Conservation (phyloP, 2,113 vertebrate genomes). For the Scolopax mira region DNA sequence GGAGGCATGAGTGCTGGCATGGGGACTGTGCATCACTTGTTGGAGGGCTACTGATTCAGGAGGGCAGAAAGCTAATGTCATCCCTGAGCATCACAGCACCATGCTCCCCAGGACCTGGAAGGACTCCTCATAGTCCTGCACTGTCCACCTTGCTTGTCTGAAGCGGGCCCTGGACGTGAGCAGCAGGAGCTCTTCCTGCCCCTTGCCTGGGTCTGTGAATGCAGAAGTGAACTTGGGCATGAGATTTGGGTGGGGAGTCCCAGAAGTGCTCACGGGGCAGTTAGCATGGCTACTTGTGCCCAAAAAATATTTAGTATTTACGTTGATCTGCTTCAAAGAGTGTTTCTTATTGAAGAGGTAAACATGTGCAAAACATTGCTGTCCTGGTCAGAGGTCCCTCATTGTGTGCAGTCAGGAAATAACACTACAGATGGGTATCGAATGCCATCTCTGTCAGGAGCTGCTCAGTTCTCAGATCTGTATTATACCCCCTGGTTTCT, state of each 20-base stretch:
- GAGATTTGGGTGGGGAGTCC: background rate
- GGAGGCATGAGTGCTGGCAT: background rate
- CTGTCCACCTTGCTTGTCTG: background rate
- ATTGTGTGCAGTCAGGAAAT: background rate
- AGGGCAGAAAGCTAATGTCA: background rate
- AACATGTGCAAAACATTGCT: background rate
- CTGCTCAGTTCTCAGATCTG: background rate
- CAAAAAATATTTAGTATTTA: accelerated
- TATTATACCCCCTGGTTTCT: background rate
- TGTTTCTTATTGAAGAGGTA: background rate
- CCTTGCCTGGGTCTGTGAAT: background rate
- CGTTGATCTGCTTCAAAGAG: background rate
- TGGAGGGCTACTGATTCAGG: background rate
- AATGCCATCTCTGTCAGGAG: background rate
- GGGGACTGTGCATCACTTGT: background rate
- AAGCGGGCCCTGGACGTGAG: background rate
- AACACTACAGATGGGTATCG: accelerated
- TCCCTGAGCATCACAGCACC: background rate
- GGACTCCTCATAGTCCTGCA: background rate
- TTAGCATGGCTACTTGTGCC: background rate
- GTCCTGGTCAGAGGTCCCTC: background rate
- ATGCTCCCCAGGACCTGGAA: background rate
- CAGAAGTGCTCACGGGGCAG: background rate
- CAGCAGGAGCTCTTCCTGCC: background rate
- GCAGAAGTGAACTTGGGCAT: background rate